A percentile compares a stretch with the other conserved stretches of the same genome.
Evolutionary conservation across 2,113 vertebrate genomes (phyloP).

Genomic region (Glareola pratincola): DNA sequence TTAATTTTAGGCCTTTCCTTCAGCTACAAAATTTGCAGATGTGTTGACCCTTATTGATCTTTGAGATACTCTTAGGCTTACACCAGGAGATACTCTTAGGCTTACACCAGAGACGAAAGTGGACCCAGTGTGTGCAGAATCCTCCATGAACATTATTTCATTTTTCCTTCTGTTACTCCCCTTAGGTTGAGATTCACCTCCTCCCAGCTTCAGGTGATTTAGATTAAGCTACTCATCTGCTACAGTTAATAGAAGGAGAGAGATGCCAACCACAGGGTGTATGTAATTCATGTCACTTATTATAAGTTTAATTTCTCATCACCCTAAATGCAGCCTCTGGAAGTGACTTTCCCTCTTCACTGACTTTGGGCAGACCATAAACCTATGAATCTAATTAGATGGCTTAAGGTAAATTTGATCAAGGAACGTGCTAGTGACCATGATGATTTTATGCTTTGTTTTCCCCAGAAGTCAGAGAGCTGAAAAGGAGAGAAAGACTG

Average conservation of each 20-base stretch:
- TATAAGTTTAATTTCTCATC: not conserved
- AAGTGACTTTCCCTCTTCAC: not conserved
- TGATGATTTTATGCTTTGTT: not conserved
- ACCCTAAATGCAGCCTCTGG: not conserved
- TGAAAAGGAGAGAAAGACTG: not conserved
- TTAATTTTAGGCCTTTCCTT: not conserved
- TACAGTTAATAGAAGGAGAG: not conserved
- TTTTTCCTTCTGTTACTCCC: not conserved
- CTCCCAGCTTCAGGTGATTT: not conserved
- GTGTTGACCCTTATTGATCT: not conserved
- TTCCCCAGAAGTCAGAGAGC: not conserved
- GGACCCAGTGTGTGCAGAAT: not conserved
- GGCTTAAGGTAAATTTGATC: not conserved
- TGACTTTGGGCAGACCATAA: not conserved
- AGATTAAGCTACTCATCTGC: not conserved
- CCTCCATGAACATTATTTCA: not conserved
- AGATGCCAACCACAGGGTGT: not conserved
- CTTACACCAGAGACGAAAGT: not conserved
- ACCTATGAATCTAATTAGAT: not conserved
- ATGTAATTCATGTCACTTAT: not conserved
- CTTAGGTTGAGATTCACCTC: not conserved
- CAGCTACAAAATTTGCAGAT: not conserved
- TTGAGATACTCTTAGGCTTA: not conserved
- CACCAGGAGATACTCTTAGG: not conserved
- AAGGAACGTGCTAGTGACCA: not conserved